Conservation (phyloP, 2,113 vertebrate species). For the Gracilinanus agilis region DNA sequence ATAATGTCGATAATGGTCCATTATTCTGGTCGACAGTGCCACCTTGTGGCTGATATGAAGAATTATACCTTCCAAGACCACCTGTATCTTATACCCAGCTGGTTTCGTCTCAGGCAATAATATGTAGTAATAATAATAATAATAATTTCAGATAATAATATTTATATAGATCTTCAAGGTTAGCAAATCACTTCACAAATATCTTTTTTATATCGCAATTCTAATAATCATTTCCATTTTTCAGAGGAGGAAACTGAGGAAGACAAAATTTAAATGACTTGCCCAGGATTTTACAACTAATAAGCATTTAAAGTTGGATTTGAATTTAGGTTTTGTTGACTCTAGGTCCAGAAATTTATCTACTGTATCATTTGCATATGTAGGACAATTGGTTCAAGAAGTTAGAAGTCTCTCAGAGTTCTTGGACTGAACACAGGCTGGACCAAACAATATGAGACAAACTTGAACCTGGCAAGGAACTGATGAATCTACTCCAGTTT, state of each 20-base stretch:
- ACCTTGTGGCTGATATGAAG: background rate
- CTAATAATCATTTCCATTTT: background rate
- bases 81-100: background rate
- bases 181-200: background rate
- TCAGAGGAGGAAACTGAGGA: background rate
- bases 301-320: background rate
- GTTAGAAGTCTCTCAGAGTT: background rate
- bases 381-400: background rate
- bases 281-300: background rate
- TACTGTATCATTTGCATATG: background rate
- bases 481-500: too few species aligned
- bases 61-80: background rate
- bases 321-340: background rate
- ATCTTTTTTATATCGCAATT: background rate
- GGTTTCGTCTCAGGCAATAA: background rate
- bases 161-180: background rate
- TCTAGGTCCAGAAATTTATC: background rate
- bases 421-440: background rate
- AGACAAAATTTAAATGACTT: background rate
- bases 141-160: too few species aligned
- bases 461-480: too few species aligned
- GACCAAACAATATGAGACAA: too few species aligned
- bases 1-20: too few species aligned
- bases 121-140: too few species aligned
- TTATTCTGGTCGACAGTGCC: background rate